These are phyloP conservation scores for Lepisosteus oculatus DNA, from an alignment of 2,113 vertebrate species.

Conservation along the genomic window DNA sequence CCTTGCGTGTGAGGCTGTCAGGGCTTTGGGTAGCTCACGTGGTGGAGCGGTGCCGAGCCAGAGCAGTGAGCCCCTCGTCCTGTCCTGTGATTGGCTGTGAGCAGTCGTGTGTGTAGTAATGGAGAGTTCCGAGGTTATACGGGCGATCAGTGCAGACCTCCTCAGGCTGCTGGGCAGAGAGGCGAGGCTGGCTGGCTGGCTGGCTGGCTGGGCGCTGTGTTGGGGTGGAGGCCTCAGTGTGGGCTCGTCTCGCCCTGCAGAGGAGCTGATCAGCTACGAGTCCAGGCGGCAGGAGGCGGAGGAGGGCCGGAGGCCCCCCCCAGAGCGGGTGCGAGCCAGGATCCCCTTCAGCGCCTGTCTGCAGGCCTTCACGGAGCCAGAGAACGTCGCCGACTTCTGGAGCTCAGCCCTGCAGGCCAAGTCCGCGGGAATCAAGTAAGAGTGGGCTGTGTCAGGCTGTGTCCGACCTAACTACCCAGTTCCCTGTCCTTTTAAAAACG, in stretches of 20 bases:
- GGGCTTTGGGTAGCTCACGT: too few relatives aligned
- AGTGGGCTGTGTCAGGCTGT: background rate
- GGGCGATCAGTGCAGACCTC: too few relatives aligned
- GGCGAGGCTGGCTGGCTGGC: background rate
- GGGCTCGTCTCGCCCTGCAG: slow-evolving; percentile 55
- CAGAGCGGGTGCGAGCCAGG: slow-evolving; percentile 83
- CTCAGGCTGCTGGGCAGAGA: too few relatives aligned
- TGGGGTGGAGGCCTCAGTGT: background rate
- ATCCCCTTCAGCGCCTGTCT: slow-evolving; percentile 92
- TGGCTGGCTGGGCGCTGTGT: too few relatives aligned
- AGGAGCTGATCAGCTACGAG: slow-evolving; percentile 89
- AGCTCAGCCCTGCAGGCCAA: slow-evolving; percentile 97
- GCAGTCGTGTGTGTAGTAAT: background rate
- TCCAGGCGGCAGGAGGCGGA: slow-evolving; percentile 84
- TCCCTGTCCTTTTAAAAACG: too few relatives aligned
- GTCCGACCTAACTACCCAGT: too few relatives aligned
- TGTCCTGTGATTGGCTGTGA: background rate
- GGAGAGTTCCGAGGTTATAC: background rate
- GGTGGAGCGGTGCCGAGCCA: background rate
- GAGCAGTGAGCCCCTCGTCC: background rate
- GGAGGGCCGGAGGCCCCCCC: slow-evolving; percentile 73
- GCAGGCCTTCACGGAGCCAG: slow-evolving; percentile 92
- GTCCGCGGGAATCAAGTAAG: slow-evolving; percentile 94
- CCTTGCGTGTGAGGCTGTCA: too few relatives aligned
- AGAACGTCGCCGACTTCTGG: slow-evolving; percentile 94